These are phyloP conservation scores for Euura lappo DNA, from an alignment of 1,140 invertebrate genomes.

Conservation along the genomic window DNA sequence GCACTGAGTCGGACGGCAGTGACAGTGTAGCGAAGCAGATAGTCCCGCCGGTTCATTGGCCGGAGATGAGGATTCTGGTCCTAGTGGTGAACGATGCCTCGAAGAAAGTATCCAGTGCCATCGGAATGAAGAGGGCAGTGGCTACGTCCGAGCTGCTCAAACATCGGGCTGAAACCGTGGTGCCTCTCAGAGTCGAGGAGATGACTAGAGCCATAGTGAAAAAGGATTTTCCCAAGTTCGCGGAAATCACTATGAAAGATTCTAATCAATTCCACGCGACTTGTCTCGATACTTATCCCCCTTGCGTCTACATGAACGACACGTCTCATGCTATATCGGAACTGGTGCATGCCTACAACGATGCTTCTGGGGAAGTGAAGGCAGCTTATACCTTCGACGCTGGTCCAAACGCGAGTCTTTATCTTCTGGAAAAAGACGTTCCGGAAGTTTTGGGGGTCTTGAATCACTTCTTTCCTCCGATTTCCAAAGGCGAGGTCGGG, in stretches of 20 bases:
- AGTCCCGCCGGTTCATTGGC: conserved; percentile 81
- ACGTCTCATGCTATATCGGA: conserved; percentile 80
- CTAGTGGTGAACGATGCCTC: conserved; percentile 86
- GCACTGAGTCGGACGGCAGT: conserved; percentile 69
- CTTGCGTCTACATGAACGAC: conserved; percentile 91
- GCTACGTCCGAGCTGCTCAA: conserved; percentile 85
- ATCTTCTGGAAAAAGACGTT: conserved; percentile 80
- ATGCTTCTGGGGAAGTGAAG: conserved; percentile 64
- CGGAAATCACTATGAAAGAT: conserved; percentile 94
- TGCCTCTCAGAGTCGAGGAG: conserved; percentile 73
- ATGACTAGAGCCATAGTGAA: conserved; percentile 81
- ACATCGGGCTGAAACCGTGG: conserved; percentile 73
- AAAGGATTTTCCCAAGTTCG: conserved; percentile 87
- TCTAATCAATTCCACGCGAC: conserved; percentile 98
- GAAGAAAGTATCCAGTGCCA: conserved; percentile 89
- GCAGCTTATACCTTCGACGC: conserved; percentile 97
- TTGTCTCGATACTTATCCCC: conserved; percentile 94
- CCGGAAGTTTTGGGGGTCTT: conserved; percentile 70
- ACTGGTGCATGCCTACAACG: conserved; percentile 86
- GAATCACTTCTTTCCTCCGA: conserved; percentile 75
- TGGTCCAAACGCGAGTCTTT: conserved; percentile 95
- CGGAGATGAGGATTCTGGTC: conserved; percentile 87
- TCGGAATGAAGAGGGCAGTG: conserved; percentile 87
- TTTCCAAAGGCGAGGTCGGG: conserved; percentile 33
- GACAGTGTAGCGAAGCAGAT: conserved; percentile 87